Conservation (phyloP, 2,113 vertebrate species). For the Oncorhynchus mykiss region DNA sequence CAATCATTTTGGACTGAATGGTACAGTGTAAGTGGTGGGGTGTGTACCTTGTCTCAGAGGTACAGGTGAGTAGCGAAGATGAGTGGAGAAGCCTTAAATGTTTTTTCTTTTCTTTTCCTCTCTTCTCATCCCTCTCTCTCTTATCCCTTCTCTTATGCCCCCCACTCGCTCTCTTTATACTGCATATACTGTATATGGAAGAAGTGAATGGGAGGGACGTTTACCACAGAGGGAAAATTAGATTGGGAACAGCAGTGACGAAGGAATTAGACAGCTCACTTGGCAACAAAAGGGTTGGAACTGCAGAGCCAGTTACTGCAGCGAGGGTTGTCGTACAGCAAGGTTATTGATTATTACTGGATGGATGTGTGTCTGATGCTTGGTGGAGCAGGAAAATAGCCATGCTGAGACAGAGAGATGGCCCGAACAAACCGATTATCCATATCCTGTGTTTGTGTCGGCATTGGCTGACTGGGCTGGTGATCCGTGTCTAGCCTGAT, state of each 20-base stretch:
- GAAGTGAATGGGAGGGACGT: slow-evolving; percentile 10
- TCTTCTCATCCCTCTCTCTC: neutral
- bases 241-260: slow-evolving; percentile 34
- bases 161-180: neutral
- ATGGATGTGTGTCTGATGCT: neutral
- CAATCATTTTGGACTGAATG: neutral
- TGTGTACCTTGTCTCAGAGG: slow-evolving; percentile 27
- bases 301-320: neutral
- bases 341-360: neutral
- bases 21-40: neutral
- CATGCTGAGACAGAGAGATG: slow-evolving; percentile 8
- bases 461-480: no score
- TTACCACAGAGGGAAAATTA: slow-evolving; percentile 42
- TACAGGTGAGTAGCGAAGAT: slow-evolving; percentile 50
- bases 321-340: neutral
- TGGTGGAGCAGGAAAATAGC: neutral
- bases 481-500: no score
- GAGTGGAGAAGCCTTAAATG: slow-evolving; percentile 50
- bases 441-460: neutral
- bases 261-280: slow-evolving; percentile 33
- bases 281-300: slow-evolving; percentile 36
- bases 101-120: slow-evolving; percentile 21
- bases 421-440: no score
- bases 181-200: neutral
- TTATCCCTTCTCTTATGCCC: neutral